These are phyloP conservation scores for Corbicula japonica DNA, from an alignment of 2,888 invertebrate genomes.

Conservation along the genomic window DNA sequence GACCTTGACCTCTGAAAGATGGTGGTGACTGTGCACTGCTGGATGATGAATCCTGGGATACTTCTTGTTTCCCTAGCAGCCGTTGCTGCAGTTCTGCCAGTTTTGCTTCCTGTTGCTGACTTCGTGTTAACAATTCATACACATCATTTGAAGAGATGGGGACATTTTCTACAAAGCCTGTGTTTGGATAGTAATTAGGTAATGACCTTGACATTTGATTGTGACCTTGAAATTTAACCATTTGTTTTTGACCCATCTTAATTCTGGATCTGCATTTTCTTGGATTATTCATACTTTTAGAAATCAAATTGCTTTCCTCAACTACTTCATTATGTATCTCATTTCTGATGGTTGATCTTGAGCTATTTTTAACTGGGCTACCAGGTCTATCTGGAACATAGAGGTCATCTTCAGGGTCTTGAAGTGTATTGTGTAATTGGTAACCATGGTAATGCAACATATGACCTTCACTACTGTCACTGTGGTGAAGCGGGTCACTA, in stretches of 20 bases:
- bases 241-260: slow-evolving; percentile 13
- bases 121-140: slow-evolving; percentile 56
- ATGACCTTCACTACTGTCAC: slow-evolving; percentile 63
- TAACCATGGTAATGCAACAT: slow-evolving; percentile 58
- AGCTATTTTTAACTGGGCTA: not conserved
- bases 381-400: slow-evolving; percentile 4
- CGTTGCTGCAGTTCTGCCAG: slow-evolving; percentile 41
- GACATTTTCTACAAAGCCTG: slow-evolving; percentile 45
- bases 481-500: slow-evolving; percentile 52
- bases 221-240: slow-evolving; percentile 34
- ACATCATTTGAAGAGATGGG: slow-evolving; percentile 55
- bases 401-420: slow-evolving; percentile 48
- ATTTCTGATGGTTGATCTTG: too few species aligned
- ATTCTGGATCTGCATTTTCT: slow-evolving; percentile 39
- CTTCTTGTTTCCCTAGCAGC: slow-evolving; percentile 11
- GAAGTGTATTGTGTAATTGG: slow-evolving; percentile 34
- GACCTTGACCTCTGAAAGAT: not conserved
- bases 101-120: slow-evolving; percentile 54
- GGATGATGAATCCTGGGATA: slow-evolving; percentile 5
- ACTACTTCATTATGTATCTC: not conserved
- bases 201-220: slow-evolving; percentile 48
- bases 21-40: slow-evolving; percentile 19
- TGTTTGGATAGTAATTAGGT: slow-evolving; percentile 26
- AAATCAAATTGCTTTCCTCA: not conserved
- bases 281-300: slow-evolving; percentile 20